These are phyloP conservation scores for Lochmaea capreae DNA, from an alignment of 2,888 invertebrate genomes.

Conservation along the genomic window DNA sequence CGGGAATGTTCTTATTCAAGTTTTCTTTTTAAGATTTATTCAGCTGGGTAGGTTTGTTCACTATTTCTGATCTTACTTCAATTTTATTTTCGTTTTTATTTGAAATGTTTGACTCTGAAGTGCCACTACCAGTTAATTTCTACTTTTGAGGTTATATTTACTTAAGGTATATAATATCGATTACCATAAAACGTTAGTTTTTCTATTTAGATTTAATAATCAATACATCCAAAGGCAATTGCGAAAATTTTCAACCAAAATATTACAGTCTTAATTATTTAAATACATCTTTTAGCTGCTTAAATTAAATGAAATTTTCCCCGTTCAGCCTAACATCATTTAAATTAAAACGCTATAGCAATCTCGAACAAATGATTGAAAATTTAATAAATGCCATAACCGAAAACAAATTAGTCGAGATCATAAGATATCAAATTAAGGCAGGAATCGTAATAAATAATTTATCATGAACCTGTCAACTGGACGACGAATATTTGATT, in stretches of 20 bases:
- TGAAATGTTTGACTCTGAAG: no score
- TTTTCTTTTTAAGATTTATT: conserved; percentile 20
- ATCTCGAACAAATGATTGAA: conserved; percentile 4
- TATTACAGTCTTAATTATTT: neutral
- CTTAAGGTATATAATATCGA: no score
- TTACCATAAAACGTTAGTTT: no score
- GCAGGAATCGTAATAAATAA: conserved; percentile 20
- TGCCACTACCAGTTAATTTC: no score
- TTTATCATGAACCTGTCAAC: conserved; percentile 28
- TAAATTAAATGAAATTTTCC: no score
- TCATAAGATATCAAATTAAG: conserved; percentile 18
- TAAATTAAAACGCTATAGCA: conserved; percentile 1
- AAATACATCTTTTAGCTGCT: no score
- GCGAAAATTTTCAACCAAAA: neutral
- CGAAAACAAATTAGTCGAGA: conserved; percentile 23
- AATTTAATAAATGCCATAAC: conserved; percentile 21
- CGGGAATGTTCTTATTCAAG: neutral
- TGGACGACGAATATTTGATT: conserved; percentile 10
- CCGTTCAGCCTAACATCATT: neutral
- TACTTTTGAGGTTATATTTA: no score
- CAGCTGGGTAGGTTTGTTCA: no score
- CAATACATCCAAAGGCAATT: no score
- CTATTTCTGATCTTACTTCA: no score
- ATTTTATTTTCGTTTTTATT: no score
- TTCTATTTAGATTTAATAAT: no score